Evolutionary conservation across 2,113 vertebrate genomes (phyloP).

Genomic region (Puffinus mauretanicus): DNA sequence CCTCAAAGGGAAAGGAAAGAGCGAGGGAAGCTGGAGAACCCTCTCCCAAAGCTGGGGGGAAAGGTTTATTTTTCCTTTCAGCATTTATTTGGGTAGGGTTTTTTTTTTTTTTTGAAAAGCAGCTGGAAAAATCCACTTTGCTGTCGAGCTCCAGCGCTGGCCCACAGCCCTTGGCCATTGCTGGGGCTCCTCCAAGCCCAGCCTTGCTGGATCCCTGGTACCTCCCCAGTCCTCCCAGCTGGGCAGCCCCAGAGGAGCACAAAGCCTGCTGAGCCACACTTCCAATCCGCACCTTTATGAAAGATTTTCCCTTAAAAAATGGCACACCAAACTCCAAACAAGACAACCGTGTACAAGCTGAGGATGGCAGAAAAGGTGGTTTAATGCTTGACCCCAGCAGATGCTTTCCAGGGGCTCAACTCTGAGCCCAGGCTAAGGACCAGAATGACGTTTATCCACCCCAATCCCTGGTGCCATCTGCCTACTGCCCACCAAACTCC

Average conservation of each 20-base stretch:
- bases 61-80: background rate
- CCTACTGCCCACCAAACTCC: background rate
- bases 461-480: background rate
- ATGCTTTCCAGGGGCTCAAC: background rate
- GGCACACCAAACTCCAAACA: background rate
- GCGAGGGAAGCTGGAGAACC: background rate
- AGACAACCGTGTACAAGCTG: accelerated
- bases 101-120: background rate
- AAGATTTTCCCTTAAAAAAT: background rate
- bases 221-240: background rate
- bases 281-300: background rate
- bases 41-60: background rate
- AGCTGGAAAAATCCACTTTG: background rate
- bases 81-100: background rate
- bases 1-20: background rate
- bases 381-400: background rate
- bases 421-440: background rate
- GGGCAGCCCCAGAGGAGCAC: background rate
- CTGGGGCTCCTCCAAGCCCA: background rate
- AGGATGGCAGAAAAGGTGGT: background rate
- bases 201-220: background rate
- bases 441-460: background rate
- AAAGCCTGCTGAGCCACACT: background rate
- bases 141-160: background rate
- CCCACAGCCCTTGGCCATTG: background rate